Base-by-base conservation (phyloP, 2,888 invertebrate genomes). In the Harmothoe impar region DNA sequence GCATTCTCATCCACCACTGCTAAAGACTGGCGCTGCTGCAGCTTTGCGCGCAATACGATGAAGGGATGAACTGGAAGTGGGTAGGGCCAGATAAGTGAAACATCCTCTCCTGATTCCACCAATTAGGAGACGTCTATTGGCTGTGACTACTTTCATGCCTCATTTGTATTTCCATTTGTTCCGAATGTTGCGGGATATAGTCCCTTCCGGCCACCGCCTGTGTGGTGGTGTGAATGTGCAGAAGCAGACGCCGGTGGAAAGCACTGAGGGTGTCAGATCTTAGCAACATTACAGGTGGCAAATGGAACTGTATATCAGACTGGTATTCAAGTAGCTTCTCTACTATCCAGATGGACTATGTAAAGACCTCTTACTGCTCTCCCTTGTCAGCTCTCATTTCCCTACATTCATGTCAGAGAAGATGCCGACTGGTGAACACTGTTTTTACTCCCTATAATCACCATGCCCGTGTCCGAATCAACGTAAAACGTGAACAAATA, bases 21-120 rank as follows among this genome's bases (percentile, higher is more conserved):
- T 43, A n/a, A n/a, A n/a, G n/a, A n/a, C n/a, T n/a, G n/a, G n/a
- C n/a, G 10, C 43, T 43, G 43, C 43, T 7, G 43, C 10, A 10
- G 43, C 43, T 43, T 43, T 43, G 43, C 10, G 43, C 10, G 43
- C 43, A 43, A 43, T 43, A 43, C 43, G 43, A 43, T 43, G 43
- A 43, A 43, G 43, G 43, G 43, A 43, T 43, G 43, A 43, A 43
- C 43, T 43, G 43, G 62, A 62, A 62, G 62, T 62, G 62, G 62
- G 23, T 15, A 12, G 12, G 0, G 62, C 20, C n/a, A 20, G n/a
- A 62, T n/a, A 62, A 62, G 62, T 62, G 62, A n/a, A 62, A 62
- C 62, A 62, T n/a, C 62, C 62, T n/a, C 62, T 62, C 1, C 62
- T 62, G 62, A 62, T 62, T 62, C 62, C 62, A 62, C n/a, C 62